A percentile compares a stretch with the other conserved stretches of the same genome.
phyloP scores from a whole-genome alignment of 1,140 invertebrate species.

The Uloborus diversus region DNA sequence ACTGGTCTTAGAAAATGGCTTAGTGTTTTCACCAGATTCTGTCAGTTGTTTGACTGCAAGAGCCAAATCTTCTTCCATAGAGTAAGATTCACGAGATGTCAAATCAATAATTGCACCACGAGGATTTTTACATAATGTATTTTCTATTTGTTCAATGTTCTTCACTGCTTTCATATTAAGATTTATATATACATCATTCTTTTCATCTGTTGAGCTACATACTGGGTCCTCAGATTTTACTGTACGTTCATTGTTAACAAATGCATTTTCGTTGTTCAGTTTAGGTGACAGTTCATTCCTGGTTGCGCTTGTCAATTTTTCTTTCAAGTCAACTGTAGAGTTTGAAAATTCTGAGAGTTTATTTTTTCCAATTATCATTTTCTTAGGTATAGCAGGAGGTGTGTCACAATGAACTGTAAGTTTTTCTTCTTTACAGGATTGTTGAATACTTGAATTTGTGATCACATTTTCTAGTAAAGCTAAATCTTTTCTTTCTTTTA shows the following conservation, averaged over 20 bases:
- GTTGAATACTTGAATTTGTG: neutral
- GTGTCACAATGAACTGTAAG: neutral
- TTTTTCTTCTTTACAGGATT: neutral
- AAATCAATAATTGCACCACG: constrained; percentile 57
- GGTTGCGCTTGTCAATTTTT: no score
- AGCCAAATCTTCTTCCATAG: constrained; percentile 42
- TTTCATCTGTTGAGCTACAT: neutral
- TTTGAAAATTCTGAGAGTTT: neutral
- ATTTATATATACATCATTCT: constrained; percentile 46
- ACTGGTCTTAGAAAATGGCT: neutral
- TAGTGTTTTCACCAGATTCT: neutral
- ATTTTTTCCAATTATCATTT: constrained; percentile 38
- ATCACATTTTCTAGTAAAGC: neutral
- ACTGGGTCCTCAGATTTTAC: neutral
- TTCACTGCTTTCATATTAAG: constrained; percentile 37
- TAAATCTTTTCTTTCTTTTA: neutral
- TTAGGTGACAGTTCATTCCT: no score
- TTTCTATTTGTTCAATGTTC: constrained; percentile 57
- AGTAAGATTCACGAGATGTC: constrained; percentile 51
- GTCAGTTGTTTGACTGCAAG: constrained; percentile 28
- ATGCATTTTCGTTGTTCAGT: neutral
- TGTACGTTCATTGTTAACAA: neutral
- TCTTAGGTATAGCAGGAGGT: constrained; percentile 47
- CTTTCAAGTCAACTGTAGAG: neutral
- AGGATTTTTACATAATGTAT: constrained; percentile 35